Base-by-base conservation (phyloP, 2,113 vertebrate species). In the Planiliza haematocheilus region DNA sequence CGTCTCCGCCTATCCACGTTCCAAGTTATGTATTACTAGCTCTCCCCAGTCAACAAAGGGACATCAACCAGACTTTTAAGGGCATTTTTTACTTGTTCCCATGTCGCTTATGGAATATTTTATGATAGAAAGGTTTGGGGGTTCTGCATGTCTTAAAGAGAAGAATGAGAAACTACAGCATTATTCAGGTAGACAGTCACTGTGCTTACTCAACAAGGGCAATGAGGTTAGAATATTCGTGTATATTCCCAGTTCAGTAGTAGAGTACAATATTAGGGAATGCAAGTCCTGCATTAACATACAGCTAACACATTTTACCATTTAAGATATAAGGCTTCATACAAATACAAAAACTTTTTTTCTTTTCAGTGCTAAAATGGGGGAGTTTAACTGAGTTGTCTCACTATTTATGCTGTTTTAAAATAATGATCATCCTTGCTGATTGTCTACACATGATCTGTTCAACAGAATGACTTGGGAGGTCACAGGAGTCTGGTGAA, bases 401-500 rank as follows among this genome's bases (percentile, higher is more conserved):
- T 50, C 21, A 34, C 13, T 30, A 38, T 56, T 24, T 46, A 1
- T 21, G 1, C 34, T 10, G 20, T 38, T 67, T 42, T 1, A 3
- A 38, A 43, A 24, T 49, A 16, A 43, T 0, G 3, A 30, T 30
- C 24, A 36, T n/a, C 58, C 2, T 1, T 53, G 38, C 55, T 74
- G 6, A 65, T 18, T 2, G 17, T 42, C 2, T 70, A 13, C 48
- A 36, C 82, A 36, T 65, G 57, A n/a, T 78, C 16, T 88, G 8
- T 79, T 76, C 87, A 52, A 70, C 92, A 99, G 98, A 99, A 99
- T 81, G 98, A 99, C 71, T 95, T 99, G 36, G 98, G 98, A 41
- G 98, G 98, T 7, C 97, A 99, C 91, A 94, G 97, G 81, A 99
- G 98, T 84, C 94, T 99, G 49, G 97, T 99, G 30, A 99, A 99